Percentiles rank a stretch among this genome's conserved stretches.
Conservation (phyloP, 2,888 invertebrate genomes). For the Callimorpha dominula region DNA sequence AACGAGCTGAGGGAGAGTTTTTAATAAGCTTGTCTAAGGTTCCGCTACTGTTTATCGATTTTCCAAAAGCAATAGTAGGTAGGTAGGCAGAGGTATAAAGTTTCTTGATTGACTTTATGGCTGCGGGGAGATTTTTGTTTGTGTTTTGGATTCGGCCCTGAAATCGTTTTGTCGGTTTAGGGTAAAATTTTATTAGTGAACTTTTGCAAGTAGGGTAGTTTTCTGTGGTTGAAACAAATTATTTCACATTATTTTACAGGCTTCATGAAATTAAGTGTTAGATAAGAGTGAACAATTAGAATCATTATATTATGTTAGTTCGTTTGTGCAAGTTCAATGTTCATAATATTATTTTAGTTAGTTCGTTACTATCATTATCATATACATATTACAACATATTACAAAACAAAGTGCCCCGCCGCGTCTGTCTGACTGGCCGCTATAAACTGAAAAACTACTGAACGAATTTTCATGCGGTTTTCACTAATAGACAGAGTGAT, state of each 20-base stretch:
- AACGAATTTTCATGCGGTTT: no score
- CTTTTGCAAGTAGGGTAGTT: background rate
- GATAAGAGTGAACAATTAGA: background rate
- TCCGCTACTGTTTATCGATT: conserved; percentile 33
- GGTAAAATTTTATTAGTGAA: background rate
- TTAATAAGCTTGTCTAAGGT: conserved; percentile 43
- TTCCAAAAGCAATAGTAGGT: conserved; percentile 15
- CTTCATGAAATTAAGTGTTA: background rate
- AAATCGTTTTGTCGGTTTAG: background rate
- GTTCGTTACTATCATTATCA: no score
- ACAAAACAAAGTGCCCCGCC: no score
- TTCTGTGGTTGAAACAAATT: background rate
- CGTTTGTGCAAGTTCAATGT: background rate
- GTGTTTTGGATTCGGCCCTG: conserved; percentile 11
- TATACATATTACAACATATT: no score
- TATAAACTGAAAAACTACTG: no score
- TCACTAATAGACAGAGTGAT: no score
- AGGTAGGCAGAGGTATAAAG: conserved; percentile 30
- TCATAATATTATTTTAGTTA: no score
- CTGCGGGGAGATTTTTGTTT: conserved; percentile 11
- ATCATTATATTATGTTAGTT: background rate
- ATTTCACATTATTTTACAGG: background rate
- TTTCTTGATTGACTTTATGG: conserved; percentile 32
- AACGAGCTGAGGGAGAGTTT: conserved; percentile 36
- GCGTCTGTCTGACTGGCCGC: no score